Conservation (phyloP, 1,140 invertebrate species). For the Drosophila simulans region DNA sequence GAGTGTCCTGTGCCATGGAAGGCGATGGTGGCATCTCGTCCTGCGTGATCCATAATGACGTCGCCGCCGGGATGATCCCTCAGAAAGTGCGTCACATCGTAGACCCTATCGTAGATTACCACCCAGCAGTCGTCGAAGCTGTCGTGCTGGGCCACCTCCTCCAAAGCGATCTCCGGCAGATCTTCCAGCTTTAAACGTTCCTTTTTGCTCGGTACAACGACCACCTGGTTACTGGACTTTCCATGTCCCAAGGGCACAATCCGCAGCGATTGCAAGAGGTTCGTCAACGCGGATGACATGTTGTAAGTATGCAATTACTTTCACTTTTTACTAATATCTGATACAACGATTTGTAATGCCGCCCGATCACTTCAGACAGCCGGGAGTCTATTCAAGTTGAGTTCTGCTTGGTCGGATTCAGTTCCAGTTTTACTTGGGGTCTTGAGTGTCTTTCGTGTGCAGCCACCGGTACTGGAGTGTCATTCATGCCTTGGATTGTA, state of each 20-base stretch:
- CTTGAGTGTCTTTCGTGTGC: slow-evolving; percentile 27
- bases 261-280: slow-evolving; percentile 68
- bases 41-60: slow-evolving; percentile 93
- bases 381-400: slow-evolving; percentile 37
- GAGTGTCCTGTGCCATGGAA: slow-evolving; percentile 93
- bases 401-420: slow-evolving; percentile 32
- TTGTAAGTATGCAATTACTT: slow-evolving; percentile 40
- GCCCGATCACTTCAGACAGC: slow-evolving; percentile 27
- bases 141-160: slow-evolving; percentile 89
- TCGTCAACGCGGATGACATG: slow-evolving; percentile 73
- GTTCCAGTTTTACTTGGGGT: slow-evolving; percentile 47
- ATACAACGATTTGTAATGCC: slow-evolving; percentile 27
- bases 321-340: slow-evolving; percentile 60
- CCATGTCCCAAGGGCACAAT: slow-evolving; percentile 54
- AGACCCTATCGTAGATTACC: slow-evolving; percentile 90
- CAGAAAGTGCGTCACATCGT: slow-evolving; percentile 90
- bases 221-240: slow-evolving; percentile 41
- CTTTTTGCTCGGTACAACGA: slow-evolving; percentile 44
- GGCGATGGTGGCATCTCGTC: slow-evolving; percentile 93
- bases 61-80: slow-evolving; percentile 94
- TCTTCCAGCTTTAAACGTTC: slow-evolving; percentile 32
- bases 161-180: slow-evolving; percentile 85
- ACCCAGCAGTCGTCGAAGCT: slow-evolving; percentile 89
- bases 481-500: slow-evolving; percentile 47
- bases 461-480: slow-evolving; percentile 60